phyloP scores from a whole-genome alignment of 2,113 vertebrate species.

The Elachura formosa region DNA sequence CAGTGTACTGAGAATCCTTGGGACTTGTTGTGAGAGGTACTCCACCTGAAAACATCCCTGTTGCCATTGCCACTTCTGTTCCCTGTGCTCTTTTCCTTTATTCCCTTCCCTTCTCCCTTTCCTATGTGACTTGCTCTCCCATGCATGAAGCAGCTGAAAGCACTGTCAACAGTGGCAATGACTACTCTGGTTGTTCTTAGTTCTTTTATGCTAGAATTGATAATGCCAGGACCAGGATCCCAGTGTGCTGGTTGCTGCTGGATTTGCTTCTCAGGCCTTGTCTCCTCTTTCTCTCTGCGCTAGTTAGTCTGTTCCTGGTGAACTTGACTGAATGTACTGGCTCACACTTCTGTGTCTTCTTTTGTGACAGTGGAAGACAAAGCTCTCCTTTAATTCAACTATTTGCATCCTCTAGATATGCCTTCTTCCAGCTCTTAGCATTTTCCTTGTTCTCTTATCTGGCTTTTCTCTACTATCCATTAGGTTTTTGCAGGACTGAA shows the following conservation, averaged over 20 bases:
- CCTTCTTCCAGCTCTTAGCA: background rate
- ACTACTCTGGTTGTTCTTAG: background rate
- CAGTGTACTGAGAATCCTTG: background rate
- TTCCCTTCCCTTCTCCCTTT: background rate
- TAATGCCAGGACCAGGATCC: background rate
- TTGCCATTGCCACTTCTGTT: background rate
- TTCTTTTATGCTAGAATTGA: background rate
- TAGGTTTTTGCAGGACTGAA: background rate
- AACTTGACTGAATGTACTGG: background rate
- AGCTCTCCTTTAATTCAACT: background rate
- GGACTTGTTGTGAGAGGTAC: background rate
- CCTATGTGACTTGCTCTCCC: background rate
- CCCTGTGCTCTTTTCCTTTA: background rate
- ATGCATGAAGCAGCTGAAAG: background rate
- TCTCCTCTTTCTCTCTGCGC: background rate
- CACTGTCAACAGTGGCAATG: background rate
- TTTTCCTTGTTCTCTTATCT: background rate
- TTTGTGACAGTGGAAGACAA: background rate
- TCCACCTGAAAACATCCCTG: background rate
- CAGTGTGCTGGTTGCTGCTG: background rate
- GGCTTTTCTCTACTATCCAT: background rate
- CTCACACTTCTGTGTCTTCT: background rate
- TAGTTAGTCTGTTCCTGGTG: background rate
- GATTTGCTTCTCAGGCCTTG: background rate
- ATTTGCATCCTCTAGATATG: background rate